Conservation (phyloP, 2,888 invertebrate genomes). For the Odontothrips loti region DNA sequence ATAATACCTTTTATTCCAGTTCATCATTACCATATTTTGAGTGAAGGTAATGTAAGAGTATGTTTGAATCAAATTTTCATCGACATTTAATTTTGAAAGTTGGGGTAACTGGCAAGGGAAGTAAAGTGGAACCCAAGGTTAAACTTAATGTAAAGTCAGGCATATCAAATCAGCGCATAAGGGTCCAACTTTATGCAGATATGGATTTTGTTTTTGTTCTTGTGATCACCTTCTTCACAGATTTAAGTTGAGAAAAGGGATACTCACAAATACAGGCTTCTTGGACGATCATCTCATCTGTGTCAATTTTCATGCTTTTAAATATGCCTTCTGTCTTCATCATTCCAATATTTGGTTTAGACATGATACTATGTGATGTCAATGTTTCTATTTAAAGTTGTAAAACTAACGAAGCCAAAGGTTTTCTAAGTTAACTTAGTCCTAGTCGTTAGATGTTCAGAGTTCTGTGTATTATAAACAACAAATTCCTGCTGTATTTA, state of each 20-base stretch:
- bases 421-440: background rate
- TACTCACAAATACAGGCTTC: background rate
- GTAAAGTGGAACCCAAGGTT: too few relatives aligned
- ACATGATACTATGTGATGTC: background rate
- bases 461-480: background rate
- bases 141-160: too few relatives aligned
- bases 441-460: background rate
- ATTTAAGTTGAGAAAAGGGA: background rate
- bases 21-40: too few relatives aligned
- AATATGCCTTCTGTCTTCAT: background rate
- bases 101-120: too few relatives aligned
- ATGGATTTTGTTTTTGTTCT: background rate
- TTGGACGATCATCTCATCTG: background rate
- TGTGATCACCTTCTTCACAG: background rate
- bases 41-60: too few relatives aligned
- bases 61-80: too few relatives aligned
- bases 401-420: background rate
- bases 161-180: background rate
- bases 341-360: background rate
- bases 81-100: too few relatives aligned
- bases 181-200: constrained; percentile 1
- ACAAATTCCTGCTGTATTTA: background rate
- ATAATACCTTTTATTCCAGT: too few relatives aligned
- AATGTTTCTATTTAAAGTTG: background rate
- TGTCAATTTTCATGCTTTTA: background rate